These are phyloP conservation scores for Drosophila sp. DNA, from an alignment of 1,140 invertebrate genomes.

Conservation along the genomic window DNA sequence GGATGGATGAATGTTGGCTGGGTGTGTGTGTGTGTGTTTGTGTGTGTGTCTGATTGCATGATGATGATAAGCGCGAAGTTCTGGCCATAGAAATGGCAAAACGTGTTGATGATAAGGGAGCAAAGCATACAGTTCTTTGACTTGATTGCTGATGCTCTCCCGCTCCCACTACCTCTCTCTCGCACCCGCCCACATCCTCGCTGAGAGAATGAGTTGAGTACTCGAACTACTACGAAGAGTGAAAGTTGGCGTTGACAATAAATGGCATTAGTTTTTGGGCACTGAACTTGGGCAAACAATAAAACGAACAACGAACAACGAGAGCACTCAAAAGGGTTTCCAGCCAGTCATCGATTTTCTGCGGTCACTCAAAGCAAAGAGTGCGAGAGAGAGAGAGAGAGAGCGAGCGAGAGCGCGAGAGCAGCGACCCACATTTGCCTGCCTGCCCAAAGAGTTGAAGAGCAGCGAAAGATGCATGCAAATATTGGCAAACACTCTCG, in stretches of 20 bases:
- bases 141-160: constrained; percentile 51
- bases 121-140: constrained; percentile 52
- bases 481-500: constrained; percentile 58
- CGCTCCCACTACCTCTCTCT: not conserved
- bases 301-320: constrained; percentile 45
- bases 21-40: constrained; percentile 21
- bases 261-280: constrained; percentile 81
- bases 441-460: constrained; percentile 66
- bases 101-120: constrained; percentile 76
- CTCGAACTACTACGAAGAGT: constrained; percentile 48
- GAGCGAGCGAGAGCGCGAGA: constrained; percentile 6
- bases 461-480: constrained; percentile 70
- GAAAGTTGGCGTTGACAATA: constrained; percentile 76
- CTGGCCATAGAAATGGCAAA: constrained; percentile 78
- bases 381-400: constrained; percentile 16
- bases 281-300: constrained; percentile 76
- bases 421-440: constrained; percentile 63
- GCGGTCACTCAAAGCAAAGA: constrained; percentile 62
- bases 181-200: not conserved
- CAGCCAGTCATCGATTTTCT: constrained; percentile 72
- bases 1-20: constrained; percentile 25
- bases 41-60: constrained; percentile 72
- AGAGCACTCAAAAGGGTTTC: constrained; percentile 32
- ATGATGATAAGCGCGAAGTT: constrained; percentile 81
- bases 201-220: not conserved